A percentile compares a stretch with the other conserved stretches of the same genome.
phyloP scores from a whole-genome alignment of 1,140 invertebrate species.

The Heliothis subflexa region DNA sequence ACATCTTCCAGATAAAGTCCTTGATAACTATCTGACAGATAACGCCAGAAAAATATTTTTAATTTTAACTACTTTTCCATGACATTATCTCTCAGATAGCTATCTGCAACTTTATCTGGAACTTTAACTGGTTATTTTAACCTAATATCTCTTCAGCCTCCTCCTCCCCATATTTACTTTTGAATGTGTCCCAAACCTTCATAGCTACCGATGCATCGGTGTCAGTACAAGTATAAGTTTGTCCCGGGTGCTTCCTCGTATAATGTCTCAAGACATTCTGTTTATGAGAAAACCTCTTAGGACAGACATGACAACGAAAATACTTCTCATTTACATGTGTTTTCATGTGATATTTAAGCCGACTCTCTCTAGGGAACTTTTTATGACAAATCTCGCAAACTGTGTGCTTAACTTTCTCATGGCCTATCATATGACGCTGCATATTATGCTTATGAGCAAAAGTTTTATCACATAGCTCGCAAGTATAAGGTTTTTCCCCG shows the following conservation, averaged over 20 bases:
- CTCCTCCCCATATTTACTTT: constrained; percentile 12
- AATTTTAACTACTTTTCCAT: too few species aligned
- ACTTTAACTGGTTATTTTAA: not conserved
- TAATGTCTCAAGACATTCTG: constrained; percentile 74
- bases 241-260: constrained; percentile 66
- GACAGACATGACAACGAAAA: constrained; percentile 96
- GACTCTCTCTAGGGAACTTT: constrained; percentile 91
- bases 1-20: too few species aligned
- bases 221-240: constrained; percentile 57
- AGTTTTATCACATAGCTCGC: constrained; percentile 91
- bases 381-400: constrained; percentile 95
- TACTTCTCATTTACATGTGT: constrained; percentile 92
- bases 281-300: constrained; percentile 95
- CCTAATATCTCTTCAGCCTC: constrained; percentile 47
- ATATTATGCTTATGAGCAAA: constrained; percentile 94
- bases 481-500: constrained; percentile 95
- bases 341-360: constrained; percentile 93
- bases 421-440: constrained; percentile 92
- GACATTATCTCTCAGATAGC: too few species aligned
- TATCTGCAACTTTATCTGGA: too few species aligned
- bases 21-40: too few species aligned
- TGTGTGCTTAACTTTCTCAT: constrained; percentile 93
- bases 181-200: constrained; percentile 64
- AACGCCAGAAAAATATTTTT: too few species aligned
- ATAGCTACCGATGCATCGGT: constrained; percentile 69